Conservation (phyloP, 2,797 vertebrate species). For the Eurystomus glaucurus region DNA sequence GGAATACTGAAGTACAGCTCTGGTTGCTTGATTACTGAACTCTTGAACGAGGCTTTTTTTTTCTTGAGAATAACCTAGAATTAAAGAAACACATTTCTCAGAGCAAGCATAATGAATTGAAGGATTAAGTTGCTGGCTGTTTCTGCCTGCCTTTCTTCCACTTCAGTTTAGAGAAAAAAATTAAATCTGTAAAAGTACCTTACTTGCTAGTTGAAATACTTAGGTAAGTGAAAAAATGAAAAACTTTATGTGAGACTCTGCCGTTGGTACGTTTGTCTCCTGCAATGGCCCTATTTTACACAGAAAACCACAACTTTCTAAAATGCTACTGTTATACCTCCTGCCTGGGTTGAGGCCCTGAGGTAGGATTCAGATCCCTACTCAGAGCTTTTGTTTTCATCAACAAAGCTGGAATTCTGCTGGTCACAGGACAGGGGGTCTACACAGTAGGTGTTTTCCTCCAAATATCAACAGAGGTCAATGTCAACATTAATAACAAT, state of each 20-base stretch:
- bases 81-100: conserved; percentile 60
- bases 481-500: background rate
- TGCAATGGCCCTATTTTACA: background rate
- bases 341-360: background rate
- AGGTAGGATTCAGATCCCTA: background rate
- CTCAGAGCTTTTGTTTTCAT: background rate
- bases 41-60: conserved; percentile 75
- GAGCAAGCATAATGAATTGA: conserved; percentile 1
- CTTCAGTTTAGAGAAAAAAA: background rate
- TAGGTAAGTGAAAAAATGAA: background rate
- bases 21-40: conserved; percentile 72
- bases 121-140: background rate
- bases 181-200: background rate
- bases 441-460: background rate
- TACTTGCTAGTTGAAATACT: background rate
- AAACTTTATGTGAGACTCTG: background rate
- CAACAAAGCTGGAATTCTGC: background rate
- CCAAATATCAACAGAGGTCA: background rate
- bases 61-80: conserved; percentile 75
- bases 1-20: conserved; percentile 77
- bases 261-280: background rate
- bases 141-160: background rate
- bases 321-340: background rate
- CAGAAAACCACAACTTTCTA: background rate
- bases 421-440: background rate